These are phyloP conservation scores for Sebastes paucispinis DNA, from an alignment of 2,797 vertebrate species.

Conservation along the genomic window DNA sequence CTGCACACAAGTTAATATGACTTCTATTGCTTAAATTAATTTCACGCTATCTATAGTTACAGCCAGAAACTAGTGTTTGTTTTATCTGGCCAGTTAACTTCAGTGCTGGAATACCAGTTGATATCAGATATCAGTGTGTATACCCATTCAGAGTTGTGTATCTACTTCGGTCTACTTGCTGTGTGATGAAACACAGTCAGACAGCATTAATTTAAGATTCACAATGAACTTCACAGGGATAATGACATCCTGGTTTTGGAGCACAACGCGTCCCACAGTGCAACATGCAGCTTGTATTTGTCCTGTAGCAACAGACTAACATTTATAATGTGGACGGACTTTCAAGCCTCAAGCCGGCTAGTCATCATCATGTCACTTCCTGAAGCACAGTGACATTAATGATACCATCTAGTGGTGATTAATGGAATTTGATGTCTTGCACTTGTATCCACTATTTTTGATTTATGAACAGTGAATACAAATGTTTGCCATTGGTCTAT, in stretches of 20 bases:
- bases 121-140: slow-evolving; percentile 11
- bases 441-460: background rate
- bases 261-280: background rate
- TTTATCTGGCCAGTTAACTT: slow-evolving; percentile 27
- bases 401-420: slow-evolving; percentile 76
- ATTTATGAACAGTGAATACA: background rate
- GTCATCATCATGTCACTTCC: slow-evolving; percentile 10
- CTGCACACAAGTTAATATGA: background rate
- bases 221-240: background rate
- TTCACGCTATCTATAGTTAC: slow-evolving; percentile 14
- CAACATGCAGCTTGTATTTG: background rate
- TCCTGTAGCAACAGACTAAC: background rate
- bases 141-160: background rate
- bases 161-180: background rate
- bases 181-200: background rate
- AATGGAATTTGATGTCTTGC: background rate
- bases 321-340: background rate
- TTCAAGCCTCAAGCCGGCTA: background rate
- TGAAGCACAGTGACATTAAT: slow-evolving; percentile 17
- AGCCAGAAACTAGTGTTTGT: slow-evolving; percentile 28
- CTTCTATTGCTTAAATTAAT: slow-evolving; percentile 22
- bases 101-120: background rate
- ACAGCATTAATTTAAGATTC: background rate
- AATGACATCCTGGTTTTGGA: background rate
- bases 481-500: background rate